Evolutionary conservation across 2,113 vertebrate genomes (phyloP).

Genomic region (Aplodontia rufa): DNA sequence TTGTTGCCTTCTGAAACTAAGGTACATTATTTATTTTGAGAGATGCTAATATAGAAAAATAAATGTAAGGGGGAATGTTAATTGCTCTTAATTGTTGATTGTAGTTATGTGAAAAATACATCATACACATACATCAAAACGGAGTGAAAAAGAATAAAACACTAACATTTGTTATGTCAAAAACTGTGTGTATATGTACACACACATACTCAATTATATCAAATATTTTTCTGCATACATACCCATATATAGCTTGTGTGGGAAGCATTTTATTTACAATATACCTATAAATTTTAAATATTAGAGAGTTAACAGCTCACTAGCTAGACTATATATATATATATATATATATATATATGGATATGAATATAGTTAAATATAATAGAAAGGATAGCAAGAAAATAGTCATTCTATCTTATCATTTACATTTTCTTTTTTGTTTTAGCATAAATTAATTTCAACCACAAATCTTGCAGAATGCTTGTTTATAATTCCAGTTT

Average conservation of each 20-base stretch:
- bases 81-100: not conserved
- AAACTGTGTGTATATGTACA: not conserved
- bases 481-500: not conserved
- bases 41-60: not conserved
- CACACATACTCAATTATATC: not conserved
- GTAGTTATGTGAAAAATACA: not conserved
- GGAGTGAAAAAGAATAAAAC: slow-evolving; percentile 2
- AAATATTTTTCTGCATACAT: not conserved
- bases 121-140: not conserved
- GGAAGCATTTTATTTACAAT: not conserved
- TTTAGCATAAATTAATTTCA: not conserved
- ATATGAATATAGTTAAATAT: not conserved
- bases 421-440: not conserved
- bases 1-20: not conserved
- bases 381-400: not conserved
- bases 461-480: not conserved
- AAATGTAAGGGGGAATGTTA: not conserved
- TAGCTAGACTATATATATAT: not conserved
- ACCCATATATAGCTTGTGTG: not conserved
- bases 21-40: not conserved
- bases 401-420: not conserved
- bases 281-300: not conserved
- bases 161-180: not conserved
- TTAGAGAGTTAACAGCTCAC: not conserved
- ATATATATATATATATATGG: not conserved